Base-by-base conservation (phyloP, 2,888 invertebrate genomes). In the Nomada ferruginata region DNA sequence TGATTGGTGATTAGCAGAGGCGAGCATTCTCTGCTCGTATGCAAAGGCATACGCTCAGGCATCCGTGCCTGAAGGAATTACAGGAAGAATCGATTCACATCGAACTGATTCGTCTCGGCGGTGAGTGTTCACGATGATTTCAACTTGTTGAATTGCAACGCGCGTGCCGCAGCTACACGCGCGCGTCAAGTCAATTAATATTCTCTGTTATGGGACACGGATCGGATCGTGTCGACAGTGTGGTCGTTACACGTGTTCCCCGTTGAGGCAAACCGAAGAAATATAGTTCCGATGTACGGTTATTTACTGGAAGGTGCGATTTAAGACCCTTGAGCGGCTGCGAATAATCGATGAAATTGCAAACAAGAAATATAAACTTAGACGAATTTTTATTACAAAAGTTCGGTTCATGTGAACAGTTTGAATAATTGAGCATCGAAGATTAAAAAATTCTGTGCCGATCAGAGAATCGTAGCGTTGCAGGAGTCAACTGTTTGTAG, bases 61-160 rank as follows among this genome's bases (percentile, higher is more conserved):
- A 78, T 78, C 42, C 10, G 61, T 42, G 42, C 61, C 55, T 23
- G 63, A 57, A 29, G 63, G 78, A 76, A 76, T 76, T 61, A 26
- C 76, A 61, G 66, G 78, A 76, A 76, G 76, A 18, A 68, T 42
- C 36, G 76, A 78, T 76, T 78, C 76, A 11, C 29, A 65, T 60
- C 44, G 23, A 53, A 65, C 5, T 52, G 65, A 52, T 76, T 65
- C 61, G 76, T 66, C 66, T 13, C 66, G 76, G 13, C 36, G 55
- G 47, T 52, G 42, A 23, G 55, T 42, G 65, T 53, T 13, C 42
- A 68, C 42, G 44, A 44, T n/a, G 42, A 47, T 47, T 15, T 47
- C 47, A 47, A 15, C 71, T 76, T 23, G 75, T 78, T 78, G 55
- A 50, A 47, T 47, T 68, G 60, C 75, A 13, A 15, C 29, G 61